Conservation (phyloP, 2,888 invertebrate species). For the Hipparchia sbordonii region DNA sequence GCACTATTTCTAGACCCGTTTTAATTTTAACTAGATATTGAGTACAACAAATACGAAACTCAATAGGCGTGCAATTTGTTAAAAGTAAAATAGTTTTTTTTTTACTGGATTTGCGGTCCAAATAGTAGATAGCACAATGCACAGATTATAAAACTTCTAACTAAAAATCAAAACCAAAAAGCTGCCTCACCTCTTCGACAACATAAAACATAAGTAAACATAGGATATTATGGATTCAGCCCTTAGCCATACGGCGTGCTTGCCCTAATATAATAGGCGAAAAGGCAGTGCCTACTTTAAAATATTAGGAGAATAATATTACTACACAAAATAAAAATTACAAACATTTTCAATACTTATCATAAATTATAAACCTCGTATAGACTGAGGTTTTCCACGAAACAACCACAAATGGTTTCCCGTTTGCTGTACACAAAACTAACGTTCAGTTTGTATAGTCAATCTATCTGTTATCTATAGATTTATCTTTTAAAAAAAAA, state of each 20-base stretch:
- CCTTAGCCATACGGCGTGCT: conserved; percentile 10
- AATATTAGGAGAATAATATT: conserved; percentile 20
- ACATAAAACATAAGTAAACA: conserved; percentile 42
- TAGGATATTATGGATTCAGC: conserved; percentile 46
- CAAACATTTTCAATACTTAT: conserved; percentile 25
- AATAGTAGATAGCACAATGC: conserved; percentile 1
- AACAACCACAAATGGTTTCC: background rate
- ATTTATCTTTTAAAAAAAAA: background rate
- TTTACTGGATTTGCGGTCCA: background rate
- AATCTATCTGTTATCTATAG: no score
- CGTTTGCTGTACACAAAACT: conserved; percentile 4
- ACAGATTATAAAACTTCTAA: conserved; percentile 4
- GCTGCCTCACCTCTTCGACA: conserved; percentile 54
- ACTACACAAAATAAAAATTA: conserved; percentile 16
- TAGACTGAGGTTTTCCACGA: background rate
- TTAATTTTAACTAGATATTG: no score
- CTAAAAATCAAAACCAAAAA: conserved; percentile 48
- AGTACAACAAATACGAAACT: no score
- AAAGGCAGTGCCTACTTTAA: conserved; percentile 23
- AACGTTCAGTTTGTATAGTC: no score
- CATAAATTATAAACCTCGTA: conserved; percentile 15
- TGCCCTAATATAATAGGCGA: conserved; percentile 1
- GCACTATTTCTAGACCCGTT: no score
- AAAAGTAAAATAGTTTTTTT: background rate
- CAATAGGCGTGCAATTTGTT: background rate